A percentile compares a stretch with the other conserved stretches of the same genome.
Evolutionary conservation across 1,140 invertebrate species (phyloP).

Genomic region (Conus ventricosus): DNA sequence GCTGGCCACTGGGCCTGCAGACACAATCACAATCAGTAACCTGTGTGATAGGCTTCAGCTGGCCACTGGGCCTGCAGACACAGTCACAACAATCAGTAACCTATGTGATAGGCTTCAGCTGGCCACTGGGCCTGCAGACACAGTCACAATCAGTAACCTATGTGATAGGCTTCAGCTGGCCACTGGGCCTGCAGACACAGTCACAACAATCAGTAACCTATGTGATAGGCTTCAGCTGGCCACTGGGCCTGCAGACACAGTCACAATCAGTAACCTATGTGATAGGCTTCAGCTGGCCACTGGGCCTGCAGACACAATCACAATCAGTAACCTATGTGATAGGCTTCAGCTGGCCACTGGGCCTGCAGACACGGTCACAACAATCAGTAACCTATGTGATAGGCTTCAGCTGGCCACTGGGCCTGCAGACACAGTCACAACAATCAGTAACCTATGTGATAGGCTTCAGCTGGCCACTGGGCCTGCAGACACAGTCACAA

Average conservation of each 20-base stretch:
- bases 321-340: too few species aligned
- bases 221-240: neutral
- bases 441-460: too few species aligned
- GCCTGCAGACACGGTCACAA: neutral
- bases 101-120: neutral
- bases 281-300: neutral
- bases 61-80: neutral
- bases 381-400: too few species aligned
- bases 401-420: neutral
- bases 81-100: too few species aligned
- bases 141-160: too few species aligned
- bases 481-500: neutral
- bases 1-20: neutral
- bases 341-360: neutral
- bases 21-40: neutral
- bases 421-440: neutral
- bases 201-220: too few species aligned
- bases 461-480: neutral
- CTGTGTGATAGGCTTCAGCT: neutral
- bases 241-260: neutral
- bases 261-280: too few species aligned
- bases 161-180: neutral
- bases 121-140: neutral
- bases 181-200: neutral
- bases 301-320: neutral